These are phyloP conservation scores for Sander lucioperca DNA, from an alignment of 2,113 vertebrate genomes.

Conservation along the genomic window DNA sequence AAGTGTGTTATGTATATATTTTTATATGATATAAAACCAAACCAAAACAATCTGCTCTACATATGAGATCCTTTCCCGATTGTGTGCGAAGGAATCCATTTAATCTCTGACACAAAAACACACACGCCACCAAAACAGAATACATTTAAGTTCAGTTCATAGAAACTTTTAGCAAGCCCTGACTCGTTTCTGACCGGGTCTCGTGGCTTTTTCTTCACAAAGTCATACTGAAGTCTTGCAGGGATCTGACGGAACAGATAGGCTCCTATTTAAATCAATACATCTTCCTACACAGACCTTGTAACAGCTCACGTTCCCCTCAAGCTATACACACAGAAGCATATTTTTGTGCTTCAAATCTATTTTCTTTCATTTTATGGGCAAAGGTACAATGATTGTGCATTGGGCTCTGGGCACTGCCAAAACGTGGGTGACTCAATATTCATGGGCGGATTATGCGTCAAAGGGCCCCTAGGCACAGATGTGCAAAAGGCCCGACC, in stretches of 20 bases:
- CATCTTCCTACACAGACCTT: background rate
- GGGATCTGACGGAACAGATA: background rate
- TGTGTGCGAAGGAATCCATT: conserved; percentile 15
- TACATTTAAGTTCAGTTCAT: background rate
- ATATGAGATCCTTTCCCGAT: conserved; percentile 1
- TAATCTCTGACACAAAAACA: conserved; percentile 25
- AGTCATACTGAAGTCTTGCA: background rate
- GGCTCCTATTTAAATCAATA: background rate
- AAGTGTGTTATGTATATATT: conserved; percentile 20
- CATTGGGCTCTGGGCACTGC: background rate
- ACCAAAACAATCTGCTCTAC: background rate
- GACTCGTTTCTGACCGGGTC: background rate
- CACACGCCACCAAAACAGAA: background rate
- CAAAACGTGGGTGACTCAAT: background rate
- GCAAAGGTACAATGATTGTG: background rate
- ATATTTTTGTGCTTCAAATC: background rate
- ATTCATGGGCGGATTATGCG: background rate
- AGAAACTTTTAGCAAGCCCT: background rate
- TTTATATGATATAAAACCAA: conserved; percentile 22
- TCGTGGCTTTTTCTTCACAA: background rate
- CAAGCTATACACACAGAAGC: background rate
- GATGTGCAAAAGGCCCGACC: no score
- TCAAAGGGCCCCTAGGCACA: no score
- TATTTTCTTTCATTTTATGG: background rate
- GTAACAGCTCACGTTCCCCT: background rate